Evolutionary conservation across 2,113 vertebrate species (phyloP).

Genomic region (Pogonocichla stellata): DNA sequence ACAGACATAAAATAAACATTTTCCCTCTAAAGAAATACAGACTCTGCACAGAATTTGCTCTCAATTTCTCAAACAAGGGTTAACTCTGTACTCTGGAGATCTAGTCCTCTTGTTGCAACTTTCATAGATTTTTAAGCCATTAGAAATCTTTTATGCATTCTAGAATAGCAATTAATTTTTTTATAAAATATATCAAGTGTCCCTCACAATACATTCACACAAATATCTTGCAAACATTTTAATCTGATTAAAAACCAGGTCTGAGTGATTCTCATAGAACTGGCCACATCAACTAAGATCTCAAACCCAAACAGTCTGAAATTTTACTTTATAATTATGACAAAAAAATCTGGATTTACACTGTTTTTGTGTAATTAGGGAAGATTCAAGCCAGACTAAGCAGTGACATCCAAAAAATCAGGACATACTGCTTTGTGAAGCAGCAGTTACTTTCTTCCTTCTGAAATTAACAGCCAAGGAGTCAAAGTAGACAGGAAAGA

Average conservation of each 20-base stretch:
- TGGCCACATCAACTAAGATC: background rate
- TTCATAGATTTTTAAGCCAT: background rate
- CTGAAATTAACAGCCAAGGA: background rate
- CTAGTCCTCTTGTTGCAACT: background rate
- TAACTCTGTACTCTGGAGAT: background rate
- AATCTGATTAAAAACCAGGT: background rate
- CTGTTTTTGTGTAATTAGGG: background rate
- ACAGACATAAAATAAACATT: background rate
- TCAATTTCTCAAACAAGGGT: background rate
- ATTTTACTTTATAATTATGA: background rate
- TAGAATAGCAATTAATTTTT: background rate
- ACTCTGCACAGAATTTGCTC: background rate
- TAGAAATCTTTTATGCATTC: background rate
- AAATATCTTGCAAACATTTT: background rate
- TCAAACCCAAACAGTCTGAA: background rate
- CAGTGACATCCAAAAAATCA: background rate
- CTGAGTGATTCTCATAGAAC: background rate
- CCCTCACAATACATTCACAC: background rate
- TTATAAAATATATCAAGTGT: background rate
- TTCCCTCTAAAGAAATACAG: background rate
- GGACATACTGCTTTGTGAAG: background rate
- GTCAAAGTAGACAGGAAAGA: background rate
- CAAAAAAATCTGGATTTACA: background rate
- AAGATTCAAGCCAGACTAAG: background rate
- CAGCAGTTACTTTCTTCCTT: background rate